Percentiles rank a stretch among this genome's conserved stretches.
These are phyloP conservation scores for Enteromius paludinosus DNA, from an alignment of 2,797 vertebrate species.

Conservation along the genomic window DNA sequence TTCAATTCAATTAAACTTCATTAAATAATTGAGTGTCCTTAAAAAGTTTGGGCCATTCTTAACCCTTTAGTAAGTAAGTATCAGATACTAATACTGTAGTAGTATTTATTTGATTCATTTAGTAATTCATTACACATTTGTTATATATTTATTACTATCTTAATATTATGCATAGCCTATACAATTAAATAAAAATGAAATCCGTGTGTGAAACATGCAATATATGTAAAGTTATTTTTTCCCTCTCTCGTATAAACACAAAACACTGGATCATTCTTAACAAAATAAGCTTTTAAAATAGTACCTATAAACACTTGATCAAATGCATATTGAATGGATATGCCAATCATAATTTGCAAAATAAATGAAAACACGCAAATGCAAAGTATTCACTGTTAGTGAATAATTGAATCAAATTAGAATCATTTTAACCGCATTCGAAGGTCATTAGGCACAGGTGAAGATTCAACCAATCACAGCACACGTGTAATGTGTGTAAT, in stretches of 20 bases:
- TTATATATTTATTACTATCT: background rate
- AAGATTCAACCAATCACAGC: background rate
- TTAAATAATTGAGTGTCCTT: background rate
- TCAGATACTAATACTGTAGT: background rate
- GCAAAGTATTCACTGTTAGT: background rate
- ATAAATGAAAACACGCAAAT: background rate
- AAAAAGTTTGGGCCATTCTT: background rate
- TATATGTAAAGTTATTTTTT: no score
- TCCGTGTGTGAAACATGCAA: no score
- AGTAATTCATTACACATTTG: background rate
- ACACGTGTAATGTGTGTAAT: background rate
- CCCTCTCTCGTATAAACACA: no score
- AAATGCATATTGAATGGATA: background rate
- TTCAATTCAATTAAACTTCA: background rate
- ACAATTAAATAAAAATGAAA: no score
- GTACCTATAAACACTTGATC: background rate
- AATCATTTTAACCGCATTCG: background rate
- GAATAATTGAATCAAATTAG: background rate
- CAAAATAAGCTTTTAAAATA: background rate
- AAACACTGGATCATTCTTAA: background rate
- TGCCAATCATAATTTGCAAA: background rate
- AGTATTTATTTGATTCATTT: background rate
- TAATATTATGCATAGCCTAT: background rate
- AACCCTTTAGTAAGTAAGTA: background rate
- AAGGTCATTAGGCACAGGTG: background rate